A percentile compares a stretch with the other conserved stretches of the same genome.
Conservation (phyloP, 2,113 vertebrate genomes). For the Apistogramma diplotaenia region DNA sequence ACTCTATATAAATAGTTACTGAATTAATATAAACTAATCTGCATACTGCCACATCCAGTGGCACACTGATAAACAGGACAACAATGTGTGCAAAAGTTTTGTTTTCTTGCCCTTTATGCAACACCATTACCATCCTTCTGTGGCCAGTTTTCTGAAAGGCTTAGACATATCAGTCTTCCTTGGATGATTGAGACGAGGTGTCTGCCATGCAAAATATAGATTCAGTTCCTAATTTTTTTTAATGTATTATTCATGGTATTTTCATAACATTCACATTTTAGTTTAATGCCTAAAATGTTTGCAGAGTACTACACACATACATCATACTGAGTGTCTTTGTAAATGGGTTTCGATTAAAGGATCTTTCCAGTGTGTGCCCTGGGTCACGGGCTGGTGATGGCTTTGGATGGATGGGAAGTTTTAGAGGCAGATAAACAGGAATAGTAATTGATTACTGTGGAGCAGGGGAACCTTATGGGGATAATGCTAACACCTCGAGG, state of each 20-base stretch:
- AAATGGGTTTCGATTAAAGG: neutral
- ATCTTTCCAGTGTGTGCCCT: neutral
- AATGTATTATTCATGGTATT: neutral
- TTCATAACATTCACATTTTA: neutral
- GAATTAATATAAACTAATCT: neutral
- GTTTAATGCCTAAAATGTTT: neutral
- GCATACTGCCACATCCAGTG: neutral
- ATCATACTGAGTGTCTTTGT: neutral
- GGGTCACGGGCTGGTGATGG: neutral
- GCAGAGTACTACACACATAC: neutral
- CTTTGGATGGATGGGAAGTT: conserved; percentile 19
- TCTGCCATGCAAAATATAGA: neutral
- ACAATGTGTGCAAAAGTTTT: neutral
- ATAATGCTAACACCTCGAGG: conserved; percentile 55
- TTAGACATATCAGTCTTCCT: neutral
- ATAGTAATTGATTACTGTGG: conserved; percentile 65
- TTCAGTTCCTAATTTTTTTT: neutral
- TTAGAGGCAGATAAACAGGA: conserved; percentile 37
- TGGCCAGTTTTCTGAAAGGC: neutral
- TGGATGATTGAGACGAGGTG: neutral
- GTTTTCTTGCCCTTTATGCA: neutral
- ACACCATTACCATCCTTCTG: neutral
- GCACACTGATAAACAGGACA: neutral
- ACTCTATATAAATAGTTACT: neutral
- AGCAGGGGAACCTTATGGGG: conserved; percentile 55